Evolutionary conservation across 2,113 vertebrate species (phyloP).

Genomic region (Deroptyus accipitrinus): DNA sequence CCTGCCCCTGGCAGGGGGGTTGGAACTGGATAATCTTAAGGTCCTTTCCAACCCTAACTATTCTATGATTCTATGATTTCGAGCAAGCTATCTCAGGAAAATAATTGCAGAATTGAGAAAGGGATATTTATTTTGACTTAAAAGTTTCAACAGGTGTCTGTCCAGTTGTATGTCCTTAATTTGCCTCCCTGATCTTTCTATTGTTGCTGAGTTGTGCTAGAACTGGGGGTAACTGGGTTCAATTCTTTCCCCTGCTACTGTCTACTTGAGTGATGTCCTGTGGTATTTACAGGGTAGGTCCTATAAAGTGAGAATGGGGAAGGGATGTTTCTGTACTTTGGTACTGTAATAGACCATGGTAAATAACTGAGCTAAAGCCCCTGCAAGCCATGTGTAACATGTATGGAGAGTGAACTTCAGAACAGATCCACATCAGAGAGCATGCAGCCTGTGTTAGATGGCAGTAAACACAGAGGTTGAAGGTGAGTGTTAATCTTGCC

Average conservation of each 20-base stretch:
- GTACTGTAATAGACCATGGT: neutral
- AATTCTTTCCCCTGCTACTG: neutral
- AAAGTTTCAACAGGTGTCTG: neutral
- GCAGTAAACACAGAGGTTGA: neutral
- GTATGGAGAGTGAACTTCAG: neutral
- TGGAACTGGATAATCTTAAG: too few species aligned
- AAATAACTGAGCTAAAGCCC: neutral
- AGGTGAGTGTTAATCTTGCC: neutral
- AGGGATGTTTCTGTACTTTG: neutral
- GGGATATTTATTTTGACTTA: neutral
- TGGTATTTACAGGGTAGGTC: neutral
- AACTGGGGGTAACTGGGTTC: neutral
- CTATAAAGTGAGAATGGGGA: neutral
- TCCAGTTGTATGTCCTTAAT: neutral
- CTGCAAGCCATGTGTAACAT: rapidly evolving
- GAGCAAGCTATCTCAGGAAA: neutral
- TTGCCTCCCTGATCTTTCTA: neutral
- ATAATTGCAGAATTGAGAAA: neutral
- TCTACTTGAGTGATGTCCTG: rapidly evolving
- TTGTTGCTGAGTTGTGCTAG: neutral
- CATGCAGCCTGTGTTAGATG: neutral
- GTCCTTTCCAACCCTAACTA: too few species aligned
- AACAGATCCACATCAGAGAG: neutral
- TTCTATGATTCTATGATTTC: neutral
- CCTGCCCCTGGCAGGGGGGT: too few species aligned